Conservation (phyloP, 2,888 invertebrate species). For the Anaspis maculata region DNA sequence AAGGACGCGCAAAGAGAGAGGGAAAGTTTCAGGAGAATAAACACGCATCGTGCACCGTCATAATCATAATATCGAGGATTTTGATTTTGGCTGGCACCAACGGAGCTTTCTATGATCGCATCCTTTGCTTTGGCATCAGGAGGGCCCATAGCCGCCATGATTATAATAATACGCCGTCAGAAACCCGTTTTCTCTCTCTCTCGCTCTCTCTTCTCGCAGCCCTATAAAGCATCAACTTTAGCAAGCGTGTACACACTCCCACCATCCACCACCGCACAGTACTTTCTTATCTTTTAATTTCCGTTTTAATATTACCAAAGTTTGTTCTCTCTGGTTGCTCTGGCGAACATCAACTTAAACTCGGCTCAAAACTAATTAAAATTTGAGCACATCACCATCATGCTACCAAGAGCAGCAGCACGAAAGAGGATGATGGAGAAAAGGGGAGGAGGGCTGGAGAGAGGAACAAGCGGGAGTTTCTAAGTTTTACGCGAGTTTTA, state of each 20-base stretch:
- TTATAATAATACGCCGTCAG: constrained; percentile 6
- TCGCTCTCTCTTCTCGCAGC: background rate
- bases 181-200: constrained; percentile 3
- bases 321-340: too few species aligned
- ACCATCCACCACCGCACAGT: constrained; percentile 20
- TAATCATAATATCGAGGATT: too few species aligned
- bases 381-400: constrained; percentile 34
- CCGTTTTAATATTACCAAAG: constrained; percentile 40
- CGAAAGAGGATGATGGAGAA: too few species aligned
- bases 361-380: constrained; percentile 42
- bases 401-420: too few species aligned
- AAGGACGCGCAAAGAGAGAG: too few species aligned
- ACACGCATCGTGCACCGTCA: too few species aligned
- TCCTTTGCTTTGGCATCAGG: too few species aligned
- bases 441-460: background rate
- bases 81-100: too few species aligned
- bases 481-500: constrained; percentile 40
- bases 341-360: constrained; percentile 25
- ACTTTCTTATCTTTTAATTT: constrained; percentile 44
- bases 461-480: constrained; percentile 29
- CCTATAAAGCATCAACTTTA: constrained; percentile 8
- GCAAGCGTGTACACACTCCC: background rate
- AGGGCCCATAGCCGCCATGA: background rate
- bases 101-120: too few species aligned
- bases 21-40: too few species aligned